Evolutionary conservation across 2,888 invertebrate genomes (phyloP), one percentile per base, ranked within the genome.

Genomic region (Drosophila melanocephala): DNA sequence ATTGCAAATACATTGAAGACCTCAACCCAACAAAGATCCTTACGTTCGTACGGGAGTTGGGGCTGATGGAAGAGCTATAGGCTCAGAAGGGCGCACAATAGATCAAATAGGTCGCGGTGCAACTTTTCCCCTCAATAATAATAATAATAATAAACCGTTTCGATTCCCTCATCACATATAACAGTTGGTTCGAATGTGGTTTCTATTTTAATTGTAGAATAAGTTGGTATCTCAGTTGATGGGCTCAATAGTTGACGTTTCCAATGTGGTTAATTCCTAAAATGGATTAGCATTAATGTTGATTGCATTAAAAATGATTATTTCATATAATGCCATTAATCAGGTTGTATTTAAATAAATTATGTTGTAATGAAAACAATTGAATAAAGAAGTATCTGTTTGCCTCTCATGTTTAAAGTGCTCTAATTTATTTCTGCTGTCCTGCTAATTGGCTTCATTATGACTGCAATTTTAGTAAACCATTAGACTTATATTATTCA

Each of bases 351-450:
- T 12, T n/a, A 57, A 47, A 28, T 12, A 39, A 30, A 30, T 7
- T 19, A 5, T 9, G 28, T 14, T 28, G 19, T 12, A 19, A 16
- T 26, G 19, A 37, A 19, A 19, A 5, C 5, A 16, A 10, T 35
- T 5, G 10, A 16, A 37, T 37, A 26, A 28, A 9, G 2, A 35
- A 5, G 1, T 12, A 30, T 52, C 33, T 16, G 1, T 1, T 28
- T 28, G 62, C 52, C 52, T 53, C 28, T 62, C 66, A 62, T 66
- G 14, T n/a, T 66, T 26, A 10, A 9, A 19, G 2, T 7, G 35
- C 16, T 35, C 0, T n/a, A 22, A 33, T 44, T 37, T 37, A 26
- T 1, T 28, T n/a, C 26, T 10, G 32, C 5, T 28, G 42, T 16
- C 35, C 35, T 32, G 35, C 30, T 10, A 9, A 62, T 52, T 44